Evolutionary conservation across 30 jellyfish, hydroid and myxozoan species (phyloP), one percentile per base, ranked within the genome.

Genomic region (Rhopilema esculentum): DNA sequence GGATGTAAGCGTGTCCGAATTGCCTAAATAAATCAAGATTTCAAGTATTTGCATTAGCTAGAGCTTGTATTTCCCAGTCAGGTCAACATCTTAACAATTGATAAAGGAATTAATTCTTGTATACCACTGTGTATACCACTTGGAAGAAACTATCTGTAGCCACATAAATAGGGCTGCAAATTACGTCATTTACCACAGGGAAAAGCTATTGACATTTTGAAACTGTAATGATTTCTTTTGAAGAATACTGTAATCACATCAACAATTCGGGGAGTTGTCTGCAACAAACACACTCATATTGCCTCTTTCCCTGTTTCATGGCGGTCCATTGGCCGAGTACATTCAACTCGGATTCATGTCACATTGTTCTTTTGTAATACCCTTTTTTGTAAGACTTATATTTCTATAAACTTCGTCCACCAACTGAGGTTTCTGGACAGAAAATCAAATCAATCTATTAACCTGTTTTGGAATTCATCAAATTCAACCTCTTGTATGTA

Each of bases 1-100:
- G 90, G 68, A 64, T 18, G 53, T 68, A 66, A 80, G 73, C 90
- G 82, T 80, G 90, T 64, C 51, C 26, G 29, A 23, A 49, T 30
- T 57, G 40, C 48, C 33, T 48, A 31, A 49, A 30, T 63, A 57
- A 27, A 30, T 63, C 48, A 40, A 63, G 50, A 78, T 27, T 66
- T 66, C 77, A 28, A 66, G 77, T 28, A 28, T 66, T 28, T 23
- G 32, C 29, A 40, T 40, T 40, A 6, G 12, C 57, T 40, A 66
- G 77, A 23, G 77, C 77, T 66, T 66, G 77, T 12, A 40, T 40
- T 40, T 40, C 57, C 57, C 57, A 2, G 57, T 40, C 57, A 40
- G 57, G 57, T 40, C 57, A 40, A 40, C 57, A 40, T 40, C 12
- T 12, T 12, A 40, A 40, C 57, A 40, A 40, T 40, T 12, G 57